Evolutionary conservation across 2,113 vertebrate species (phyloP).

Genomic region (Enhydra lutris): DNA sequence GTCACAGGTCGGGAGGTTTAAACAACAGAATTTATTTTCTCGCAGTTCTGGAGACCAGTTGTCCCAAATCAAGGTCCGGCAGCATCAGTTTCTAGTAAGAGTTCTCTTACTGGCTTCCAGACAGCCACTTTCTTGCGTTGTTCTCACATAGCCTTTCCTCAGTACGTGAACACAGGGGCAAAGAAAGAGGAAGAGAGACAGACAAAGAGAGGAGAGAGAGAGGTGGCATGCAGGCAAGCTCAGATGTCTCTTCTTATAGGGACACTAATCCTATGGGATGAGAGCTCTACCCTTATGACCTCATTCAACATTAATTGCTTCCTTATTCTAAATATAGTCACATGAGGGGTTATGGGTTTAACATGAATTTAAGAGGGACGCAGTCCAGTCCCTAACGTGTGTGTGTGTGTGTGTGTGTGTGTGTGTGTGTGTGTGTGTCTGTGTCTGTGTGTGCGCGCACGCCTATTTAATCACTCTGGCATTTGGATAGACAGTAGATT

Average conservation of each 20-base stretch:
- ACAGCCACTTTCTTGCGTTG: neutral
- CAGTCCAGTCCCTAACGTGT: neutral
- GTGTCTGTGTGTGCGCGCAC: no score
- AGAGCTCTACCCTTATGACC: neutral
- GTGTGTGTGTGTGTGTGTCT: neutral
- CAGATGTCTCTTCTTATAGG: neutral
- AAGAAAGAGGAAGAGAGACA: neutral
- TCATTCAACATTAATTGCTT: slow-evolving; percentile 30
- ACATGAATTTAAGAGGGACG: neutral
- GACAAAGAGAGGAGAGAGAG: neutral
- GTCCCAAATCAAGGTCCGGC: neutral
- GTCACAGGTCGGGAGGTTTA: neutral
- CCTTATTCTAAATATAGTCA: neutral
- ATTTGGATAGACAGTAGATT: slow-evolving; percentile 7
- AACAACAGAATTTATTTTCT: slow-evolving; percentile 23
- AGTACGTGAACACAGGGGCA: neutral
- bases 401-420: neutral
- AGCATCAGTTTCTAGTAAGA: neutral
- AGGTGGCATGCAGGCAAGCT: neutral
- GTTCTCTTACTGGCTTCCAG: neutral
- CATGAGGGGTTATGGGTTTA: neutral
- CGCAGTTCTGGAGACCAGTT: neutral
- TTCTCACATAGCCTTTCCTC: neutral
- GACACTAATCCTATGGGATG: neutral
- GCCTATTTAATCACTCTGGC: neutral